Evolutionary conservation across 2,113 vertebrate species (phyloP), one percentile per base, ranked within the genome.

Genomic region (Muntiacus reevesi): DNA sequence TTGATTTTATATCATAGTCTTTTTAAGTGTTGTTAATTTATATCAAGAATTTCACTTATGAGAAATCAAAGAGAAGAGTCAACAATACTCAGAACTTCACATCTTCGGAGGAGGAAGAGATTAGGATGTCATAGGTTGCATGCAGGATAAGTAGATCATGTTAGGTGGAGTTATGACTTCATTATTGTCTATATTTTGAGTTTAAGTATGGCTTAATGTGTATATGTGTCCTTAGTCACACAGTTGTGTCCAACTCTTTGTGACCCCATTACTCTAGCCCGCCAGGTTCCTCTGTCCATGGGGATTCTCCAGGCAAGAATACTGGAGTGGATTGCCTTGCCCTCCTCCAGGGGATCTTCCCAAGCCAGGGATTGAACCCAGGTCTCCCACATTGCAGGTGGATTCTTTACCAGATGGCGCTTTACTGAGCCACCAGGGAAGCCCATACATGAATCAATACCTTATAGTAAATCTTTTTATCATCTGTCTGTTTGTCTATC

Each of bases 331-430:
- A 71, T 40, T 71, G n/a, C 67, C 67, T 40, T 71, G n/a, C 67
- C 5, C n/a, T 71, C n/a, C 19, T 71, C 10, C 67, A 40, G 67
- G 19, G 67, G n/a, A 71, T 71, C 67, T 40, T 40, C 19, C 67
- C 67, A 71, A 40, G n/a, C n/a, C 67, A 71, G 67, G 67, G n/a
- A 71, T 40, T 0, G 4, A 40, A 40, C 67, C 67, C 67, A 71
- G 5, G 11, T 40, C 10, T 71, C n/a, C 67, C 0, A 0, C 67
- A 40, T 23, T 40, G 19, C n/a, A 71, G 67, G n/a, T 71, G n/a
- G 67, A 71, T 71, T 71, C 19, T 71, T 40, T 71, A 40, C 10
- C n/a, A 71, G 23, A 13, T 50, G 47, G 47, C 47, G 3, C 47
- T 50, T 50, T 3, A 50, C 67, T 71, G 19, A 71, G n/a, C 67